Conservation (phyloP, 2,113 vertebrate genomes). For the Peromyscus maniculatus region DNA sequence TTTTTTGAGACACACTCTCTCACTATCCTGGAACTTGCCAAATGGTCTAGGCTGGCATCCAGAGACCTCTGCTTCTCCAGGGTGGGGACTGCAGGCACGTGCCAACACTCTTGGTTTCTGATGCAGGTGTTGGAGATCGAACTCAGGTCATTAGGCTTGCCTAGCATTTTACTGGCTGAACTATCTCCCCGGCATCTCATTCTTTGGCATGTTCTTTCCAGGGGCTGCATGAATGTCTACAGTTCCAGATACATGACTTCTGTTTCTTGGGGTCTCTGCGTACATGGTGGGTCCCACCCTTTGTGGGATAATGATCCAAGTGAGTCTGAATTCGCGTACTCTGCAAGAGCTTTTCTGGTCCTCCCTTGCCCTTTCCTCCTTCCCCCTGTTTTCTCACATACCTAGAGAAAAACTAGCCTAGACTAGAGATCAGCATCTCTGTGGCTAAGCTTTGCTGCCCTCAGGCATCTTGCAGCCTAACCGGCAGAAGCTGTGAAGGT, state of each 20-base stretch:
- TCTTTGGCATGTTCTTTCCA: not conserved
- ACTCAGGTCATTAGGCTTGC: not conserved
- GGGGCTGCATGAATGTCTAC: not conserved
- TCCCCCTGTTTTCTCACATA: not conserved
- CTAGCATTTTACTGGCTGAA: not conserved
- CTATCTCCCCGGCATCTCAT: not conserved
- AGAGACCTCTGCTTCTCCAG: not conserved
- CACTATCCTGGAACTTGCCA: no score
- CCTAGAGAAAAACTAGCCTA: not conserved
- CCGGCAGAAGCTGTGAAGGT: not conserved
- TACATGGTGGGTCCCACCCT: accelerated
- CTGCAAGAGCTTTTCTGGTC: no score
- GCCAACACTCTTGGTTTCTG: not conserved
- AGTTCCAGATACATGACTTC: not conserved
- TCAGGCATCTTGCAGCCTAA: not conserved
- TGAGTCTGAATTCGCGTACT: accelerated
- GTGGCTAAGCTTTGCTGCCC: not conserved
- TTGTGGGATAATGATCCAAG: accelerated
- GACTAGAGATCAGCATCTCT: not conserved
- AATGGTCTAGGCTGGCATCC: not conserved
- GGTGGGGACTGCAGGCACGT: no score
- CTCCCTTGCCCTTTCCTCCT: not conserved
- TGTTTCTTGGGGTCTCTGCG: not conserved
- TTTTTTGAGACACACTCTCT: not conserved
- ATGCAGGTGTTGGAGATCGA: not conserved